Percentiles rank a stretch among this genome's conserved stretches.
Conservation (phyloP, 64 coral and sea anemone species). For the Porites lutea region DNA sequence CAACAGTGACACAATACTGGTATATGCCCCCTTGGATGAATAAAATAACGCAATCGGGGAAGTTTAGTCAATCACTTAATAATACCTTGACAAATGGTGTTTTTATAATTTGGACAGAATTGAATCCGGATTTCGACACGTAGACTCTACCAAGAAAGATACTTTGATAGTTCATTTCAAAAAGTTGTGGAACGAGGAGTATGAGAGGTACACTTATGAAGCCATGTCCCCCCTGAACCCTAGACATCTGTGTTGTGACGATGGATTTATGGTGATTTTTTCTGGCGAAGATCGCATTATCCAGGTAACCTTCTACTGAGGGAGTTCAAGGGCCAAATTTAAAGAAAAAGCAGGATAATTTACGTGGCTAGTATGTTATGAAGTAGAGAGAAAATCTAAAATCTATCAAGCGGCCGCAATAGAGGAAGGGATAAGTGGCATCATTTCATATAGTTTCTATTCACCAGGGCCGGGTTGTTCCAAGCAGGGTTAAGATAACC, state of each 20-base stretch:
- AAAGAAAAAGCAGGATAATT: too few species aligned
- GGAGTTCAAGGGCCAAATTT: too few species aligned
- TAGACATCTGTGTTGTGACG: neutral
- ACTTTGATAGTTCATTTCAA: slow-evolving; percentile 11
- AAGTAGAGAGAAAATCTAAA: too few species aligned
- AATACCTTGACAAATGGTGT: neutral
- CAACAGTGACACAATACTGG: neutral
- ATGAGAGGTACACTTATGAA: neutral
- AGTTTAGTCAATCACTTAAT: too few species aligned
- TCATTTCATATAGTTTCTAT: too few species aligned
- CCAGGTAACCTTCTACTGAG: neutral
- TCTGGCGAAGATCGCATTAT: neutral
- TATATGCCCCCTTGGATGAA: neutral
- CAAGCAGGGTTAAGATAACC: too few species aligned
- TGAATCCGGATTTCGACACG: slow-evolving; percentile 16
- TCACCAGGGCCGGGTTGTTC: too few species aligned
- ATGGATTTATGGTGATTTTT: slow-evolving; percentile 1
- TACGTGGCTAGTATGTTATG: too few species aligned
- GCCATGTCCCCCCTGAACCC: neutral
- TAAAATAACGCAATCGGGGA: too few species aligned
- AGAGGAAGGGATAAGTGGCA: too few species aligned
- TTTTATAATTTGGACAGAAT: neutral
- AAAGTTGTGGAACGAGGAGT: neutral
- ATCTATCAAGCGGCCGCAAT: too few species aligned
- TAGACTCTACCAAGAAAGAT: neutral